Percentiles rank a stretch among this genome's conserved stretches.
Conservation (phyloP, 2,113 vertebrate species). For the Dasyornis broadbenti region DNA sequence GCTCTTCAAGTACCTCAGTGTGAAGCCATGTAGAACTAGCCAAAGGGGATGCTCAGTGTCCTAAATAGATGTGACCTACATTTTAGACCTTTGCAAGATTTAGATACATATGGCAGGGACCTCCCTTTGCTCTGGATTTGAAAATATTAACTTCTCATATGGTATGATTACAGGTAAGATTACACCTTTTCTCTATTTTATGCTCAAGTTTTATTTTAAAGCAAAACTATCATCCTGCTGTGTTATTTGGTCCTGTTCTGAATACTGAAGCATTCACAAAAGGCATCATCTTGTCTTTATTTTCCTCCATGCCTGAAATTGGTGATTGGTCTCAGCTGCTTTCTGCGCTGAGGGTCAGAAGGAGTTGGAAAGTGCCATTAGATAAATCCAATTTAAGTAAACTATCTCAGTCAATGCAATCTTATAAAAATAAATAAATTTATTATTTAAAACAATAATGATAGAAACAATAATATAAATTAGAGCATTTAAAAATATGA, state of each 20-base stretch:
- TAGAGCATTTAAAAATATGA: neutral
- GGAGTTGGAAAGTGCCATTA: neutral
- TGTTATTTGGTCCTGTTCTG: neutral
- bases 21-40: conserved; percentile 27
- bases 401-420: neutral
- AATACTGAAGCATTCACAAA: neutral
- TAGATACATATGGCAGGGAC: conserved; percentile 9
- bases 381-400: neutral
- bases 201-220: neutral
- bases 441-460: neutral
- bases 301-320: neutral
- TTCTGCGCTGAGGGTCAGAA: neutral
- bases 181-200: neutral
- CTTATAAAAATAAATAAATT: neutral
- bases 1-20: neutral
- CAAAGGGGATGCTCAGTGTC: conserved; percentile 35
- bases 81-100: conserved; percentile 47
- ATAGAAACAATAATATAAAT: neutral
- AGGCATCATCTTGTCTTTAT: neutral
- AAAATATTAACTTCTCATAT: neutral
- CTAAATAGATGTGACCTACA: conserved; percentile 59
- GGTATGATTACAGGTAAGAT: neutral
- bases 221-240: neutral
- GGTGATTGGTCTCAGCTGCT: neutral
- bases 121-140: conserved; percentile 19